Evolutionary conservation across 2,888 invertebrate genomes (phyloP).

Genomic region (Tanytarsus gracilentus): DNA sequence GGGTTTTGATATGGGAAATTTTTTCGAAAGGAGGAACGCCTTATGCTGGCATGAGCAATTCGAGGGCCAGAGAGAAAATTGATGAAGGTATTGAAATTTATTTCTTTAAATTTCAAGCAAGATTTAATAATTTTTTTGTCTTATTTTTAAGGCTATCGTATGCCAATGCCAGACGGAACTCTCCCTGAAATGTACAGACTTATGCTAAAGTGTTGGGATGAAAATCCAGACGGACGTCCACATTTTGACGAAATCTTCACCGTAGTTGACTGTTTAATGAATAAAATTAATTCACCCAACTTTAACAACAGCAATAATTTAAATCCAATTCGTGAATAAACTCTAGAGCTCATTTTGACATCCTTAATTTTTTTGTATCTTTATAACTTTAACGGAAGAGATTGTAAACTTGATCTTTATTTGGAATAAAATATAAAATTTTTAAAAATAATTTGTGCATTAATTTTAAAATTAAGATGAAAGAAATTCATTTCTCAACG

Average conservation of each 20-base stretch:
- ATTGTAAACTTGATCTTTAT: no score
- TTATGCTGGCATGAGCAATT: constrained; percentile 88
- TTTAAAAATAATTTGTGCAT: no score
- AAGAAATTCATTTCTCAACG: no score
- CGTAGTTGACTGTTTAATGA: constrained; percentile 58
- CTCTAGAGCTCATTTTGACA: background rate
- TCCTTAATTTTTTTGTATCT: no score
- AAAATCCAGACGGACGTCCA: constrained; percentile 81
- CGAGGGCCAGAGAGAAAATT: constrained; percentile 86
- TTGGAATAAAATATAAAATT: no score
- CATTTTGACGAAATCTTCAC: constrained; percentile 84
- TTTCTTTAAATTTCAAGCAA: background rate
- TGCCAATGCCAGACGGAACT: constrained; percentile 84
- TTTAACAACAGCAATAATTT: background rate
- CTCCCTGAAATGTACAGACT: constrained; percentile 82
- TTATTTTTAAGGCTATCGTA: constrained; percentile 69
- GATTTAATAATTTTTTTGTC: constrained; percentile 26
- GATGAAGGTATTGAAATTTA: constrained; percentile 59
- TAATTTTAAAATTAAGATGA: no score
- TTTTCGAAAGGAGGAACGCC: constrained; percentile 90
- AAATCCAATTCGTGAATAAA: background rate
- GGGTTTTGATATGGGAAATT: constrained; percentile 93
- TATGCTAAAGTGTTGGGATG: constrained; percentile 91
- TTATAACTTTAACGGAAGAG: no score
- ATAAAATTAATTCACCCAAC: background rate